These are phyloP conservation scores for Camponotus fellah DNA, from an alignment of 2,888 invertebrate species.

Conservation along the genomic window DNA sequence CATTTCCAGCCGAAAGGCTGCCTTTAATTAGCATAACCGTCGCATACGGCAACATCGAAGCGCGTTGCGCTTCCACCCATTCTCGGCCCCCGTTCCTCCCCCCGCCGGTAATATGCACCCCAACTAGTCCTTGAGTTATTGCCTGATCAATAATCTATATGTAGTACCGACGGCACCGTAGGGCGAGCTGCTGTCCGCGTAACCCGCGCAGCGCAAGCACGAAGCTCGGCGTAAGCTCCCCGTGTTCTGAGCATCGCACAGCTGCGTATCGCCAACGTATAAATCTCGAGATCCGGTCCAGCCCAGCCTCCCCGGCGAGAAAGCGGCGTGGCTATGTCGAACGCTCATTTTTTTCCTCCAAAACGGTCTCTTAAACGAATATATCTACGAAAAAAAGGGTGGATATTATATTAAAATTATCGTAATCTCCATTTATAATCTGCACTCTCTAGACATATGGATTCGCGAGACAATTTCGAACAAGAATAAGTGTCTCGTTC, in stretches of 20 bases:
- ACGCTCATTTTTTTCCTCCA: neutral
- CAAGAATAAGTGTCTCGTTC: neutral
- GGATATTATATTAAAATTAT: neutral
- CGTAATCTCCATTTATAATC: neutral
- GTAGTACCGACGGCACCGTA: conserved; percentile 79
- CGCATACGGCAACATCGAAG: conserved; percentile 77
- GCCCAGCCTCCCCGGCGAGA: conserved; percentile 8
- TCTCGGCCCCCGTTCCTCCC: conserved; percentile 47
- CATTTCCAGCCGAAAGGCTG: conserved; percentile 71
- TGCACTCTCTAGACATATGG: neutral
- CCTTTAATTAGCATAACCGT: conserved; percentile 84
- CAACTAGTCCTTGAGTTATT: conserved; percentile 86
- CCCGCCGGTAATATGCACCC: conserved; percentile 85
- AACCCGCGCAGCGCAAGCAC: conserved; percentile 48
- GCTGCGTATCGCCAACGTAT: conserved; percentile 79
- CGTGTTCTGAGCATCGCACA: conserved; percentile 81
- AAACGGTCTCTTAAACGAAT: neutral
- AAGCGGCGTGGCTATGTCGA: neutral
- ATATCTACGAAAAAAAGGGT: neutral
- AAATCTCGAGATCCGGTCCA: conserved; percentile 58
- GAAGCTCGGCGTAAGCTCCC: conserved; percentile 76
- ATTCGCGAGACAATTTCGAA: neutral
- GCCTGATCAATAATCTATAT: conserved; percentile 86
- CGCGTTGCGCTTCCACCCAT: conserved; percentile 24
- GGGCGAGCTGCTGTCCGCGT: conserved; percentile 68